Conservation (phyloP, 2,888 invertebrate species). For the Hyalella azteca region DNA sequence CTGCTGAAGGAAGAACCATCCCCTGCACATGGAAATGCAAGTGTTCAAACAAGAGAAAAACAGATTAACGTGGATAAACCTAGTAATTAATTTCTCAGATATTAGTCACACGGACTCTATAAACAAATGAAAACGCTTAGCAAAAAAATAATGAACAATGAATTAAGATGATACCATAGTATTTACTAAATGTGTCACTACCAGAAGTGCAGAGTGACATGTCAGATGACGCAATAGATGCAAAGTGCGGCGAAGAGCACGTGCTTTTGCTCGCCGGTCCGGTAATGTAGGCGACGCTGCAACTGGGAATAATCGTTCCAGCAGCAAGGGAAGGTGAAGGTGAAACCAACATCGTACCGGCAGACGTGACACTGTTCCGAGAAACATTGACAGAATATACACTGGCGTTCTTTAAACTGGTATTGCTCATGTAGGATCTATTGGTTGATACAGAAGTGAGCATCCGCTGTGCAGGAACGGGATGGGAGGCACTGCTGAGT, state of each 20-base stretch:
- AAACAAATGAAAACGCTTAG: too few relatives aligned
- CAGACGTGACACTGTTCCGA: not conserved
- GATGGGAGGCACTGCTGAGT: not conserved
- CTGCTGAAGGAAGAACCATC: conserved; percentile 6
- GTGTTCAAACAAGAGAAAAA: not conserved
- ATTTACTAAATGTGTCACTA: not conserved
- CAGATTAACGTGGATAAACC: not conserved
- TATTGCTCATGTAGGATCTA: not conserved
- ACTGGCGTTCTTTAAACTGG: not conserved
- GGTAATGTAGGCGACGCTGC: not conserved
- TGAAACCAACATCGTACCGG: not conserved
- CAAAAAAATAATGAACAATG: too few relatives aligned
- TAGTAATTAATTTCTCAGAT: not conserved
- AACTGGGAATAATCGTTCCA: not conserved
- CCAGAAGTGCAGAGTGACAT: not conserved
- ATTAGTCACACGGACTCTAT: too few relatives aligned
- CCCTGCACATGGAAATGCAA: not conserved
- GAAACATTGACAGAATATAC: not conserved
- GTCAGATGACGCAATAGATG: not conserved
- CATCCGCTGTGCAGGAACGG: not conserved
- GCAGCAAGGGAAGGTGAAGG: not conserved
- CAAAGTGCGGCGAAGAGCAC: not conserved
- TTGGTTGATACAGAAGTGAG: not conserved
- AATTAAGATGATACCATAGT: not conserved
- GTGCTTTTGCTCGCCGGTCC: not conserved